These are phyloP conservation scores for Nerophis ophidion DNA, from an alignment of 2,113 vertebrate genomes.

Conservation along the genomic window DNA sequence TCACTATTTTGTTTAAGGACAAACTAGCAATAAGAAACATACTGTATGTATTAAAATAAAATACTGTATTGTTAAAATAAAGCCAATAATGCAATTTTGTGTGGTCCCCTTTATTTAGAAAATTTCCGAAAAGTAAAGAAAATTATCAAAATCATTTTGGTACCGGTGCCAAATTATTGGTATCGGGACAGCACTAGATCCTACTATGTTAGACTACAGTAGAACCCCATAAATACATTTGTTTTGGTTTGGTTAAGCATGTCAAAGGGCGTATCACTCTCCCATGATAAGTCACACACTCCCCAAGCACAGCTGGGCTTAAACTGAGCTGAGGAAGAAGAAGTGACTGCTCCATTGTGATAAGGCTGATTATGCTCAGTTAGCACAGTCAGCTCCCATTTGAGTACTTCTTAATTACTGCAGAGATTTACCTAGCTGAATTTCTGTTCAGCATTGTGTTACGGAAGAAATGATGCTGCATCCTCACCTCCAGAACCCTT, in stretches of 20 bases:
- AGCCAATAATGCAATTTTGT: too few species aligned
- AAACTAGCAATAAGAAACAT: too few species aligned
- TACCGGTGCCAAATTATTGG: too few species aligned
- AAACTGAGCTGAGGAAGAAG: slow-evolving; percentile 23
- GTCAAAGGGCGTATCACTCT: slow-evolving; percentile 16
- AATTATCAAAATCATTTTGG: too few species aligned
- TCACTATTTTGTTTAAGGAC: too few species aligned
- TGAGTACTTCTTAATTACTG: slow-evolving; percentile 15
- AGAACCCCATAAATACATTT: slow-evolving; percentile 6
- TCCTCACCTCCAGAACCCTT: slow-evolving; percentile 92
- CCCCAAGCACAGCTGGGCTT: slow-evolving; percentile 32
- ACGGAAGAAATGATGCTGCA: slow-evolving; percentile 16
- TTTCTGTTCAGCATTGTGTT: background rate
- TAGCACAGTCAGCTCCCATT: slow-evolving; percentile 12
- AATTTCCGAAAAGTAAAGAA: too few species aligned
- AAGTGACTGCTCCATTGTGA: slow-evolving; percentile 31
- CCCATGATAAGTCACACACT: slow-evolving; percentile 34
- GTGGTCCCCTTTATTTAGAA: too few species aligned
- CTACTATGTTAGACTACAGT: background rate
- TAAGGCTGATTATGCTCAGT: slow-evolving; percentile 29
- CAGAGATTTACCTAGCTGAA: background rate
- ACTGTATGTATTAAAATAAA: too few species aligned
- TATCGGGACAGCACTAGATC: too few species aligned
- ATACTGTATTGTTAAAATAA: too few species aligned
- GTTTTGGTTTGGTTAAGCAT: slow-evolving; percentile 20